Evolutionary conservation across 1,140 invertebrate genomes (phyloP).

Genomic region (Bombus fervidus): DNA sequence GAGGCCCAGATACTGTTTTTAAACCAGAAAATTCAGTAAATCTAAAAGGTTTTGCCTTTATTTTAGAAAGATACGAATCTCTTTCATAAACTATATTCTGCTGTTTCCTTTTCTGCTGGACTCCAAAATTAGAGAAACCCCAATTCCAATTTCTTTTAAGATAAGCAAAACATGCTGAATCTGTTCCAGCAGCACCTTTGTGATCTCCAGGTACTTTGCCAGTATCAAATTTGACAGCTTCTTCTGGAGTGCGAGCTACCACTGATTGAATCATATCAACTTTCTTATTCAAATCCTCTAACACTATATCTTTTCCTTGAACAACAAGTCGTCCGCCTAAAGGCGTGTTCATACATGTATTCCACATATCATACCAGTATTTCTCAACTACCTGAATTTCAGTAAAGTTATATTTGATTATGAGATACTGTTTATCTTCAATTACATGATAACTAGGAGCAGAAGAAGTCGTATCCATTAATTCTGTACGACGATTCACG

Average conservation of each 20-base stretch:
- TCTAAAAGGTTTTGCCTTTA: slow-evolving; percentile 71
- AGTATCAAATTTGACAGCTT: slow-evolving; percentile 81
- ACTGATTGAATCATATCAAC: slow-evolving; percentile 80
- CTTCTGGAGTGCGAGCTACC: slow-evolving; percentile 77
- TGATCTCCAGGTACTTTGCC: slow-evolving; percentile 88
- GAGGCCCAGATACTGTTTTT: slow-evolving; percentile 67
- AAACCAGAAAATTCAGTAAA: slow-evolving; percentile 68
- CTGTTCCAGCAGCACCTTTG: slow-evolving; percentile 88
- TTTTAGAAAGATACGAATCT: slow-evolving; percentile 64
- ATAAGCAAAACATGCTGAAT: slow-evolving; percentile 88
- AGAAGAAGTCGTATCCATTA: slow-evolving; percentile 87
- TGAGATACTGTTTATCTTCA: slow-evolving; percentile 84
- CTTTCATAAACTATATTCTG: slow-evolving; percentile 30
- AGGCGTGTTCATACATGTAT: slow-evolving; percentile 86
- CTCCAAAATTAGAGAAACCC: slow-evolving; percentile 41
- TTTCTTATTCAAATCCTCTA: slow-evolving; percentile 83
- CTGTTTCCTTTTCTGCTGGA: slow-evolving; percentile 7
- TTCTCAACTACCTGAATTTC: slow-evolving; percentile 84
- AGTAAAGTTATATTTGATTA: slow-evolving; percentile 84
- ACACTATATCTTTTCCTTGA: slow-evolving; percentile 81
- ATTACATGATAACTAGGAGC: slow-evolving; percentile 86
- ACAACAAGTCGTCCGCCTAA: slow-evolving; percentile 83
- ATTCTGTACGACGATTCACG: slow-evolving; percentile 85
- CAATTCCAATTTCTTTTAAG: slow-evolving; percentile 88
- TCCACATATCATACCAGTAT: slow-evolving; percentile 90